Percentiles rank a stretch among this genome's conserved stretches.
Conservation (phyloP, 2,888 invertebrate genomes). For the Spisula subtruncata region DNA sequence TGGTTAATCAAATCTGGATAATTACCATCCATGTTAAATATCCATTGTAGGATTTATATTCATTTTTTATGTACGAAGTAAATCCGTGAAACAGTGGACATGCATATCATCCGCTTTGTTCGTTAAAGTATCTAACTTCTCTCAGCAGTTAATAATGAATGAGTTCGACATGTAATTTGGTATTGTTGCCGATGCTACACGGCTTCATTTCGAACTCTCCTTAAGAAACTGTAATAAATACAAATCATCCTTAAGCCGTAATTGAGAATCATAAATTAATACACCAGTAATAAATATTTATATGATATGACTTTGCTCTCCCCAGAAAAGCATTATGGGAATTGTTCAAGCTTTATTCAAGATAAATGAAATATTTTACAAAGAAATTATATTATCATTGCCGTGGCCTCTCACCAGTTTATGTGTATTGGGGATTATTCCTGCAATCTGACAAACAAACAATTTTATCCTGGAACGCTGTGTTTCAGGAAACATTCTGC, state of each 20-base stretch:
- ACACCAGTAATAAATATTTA: constrained; percentile 22
- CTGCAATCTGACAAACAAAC: not conserved
- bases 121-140: too few relatives aligned
- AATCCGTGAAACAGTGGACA: too few relatives aligned
- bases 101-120: too few relatives aligned
- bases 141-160: too few relatives aligned
- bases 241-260: not conserved
- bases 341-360: not conserved
- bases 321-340: constrained; percentile 7
- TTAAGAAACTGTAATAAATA: not conserved
- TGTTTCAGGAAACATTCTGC: not conserved
- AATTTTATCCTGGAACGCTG: not conserved
- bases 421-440: constrained; percentile 18
- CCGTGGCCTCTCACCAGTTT: not conserved
- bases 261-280: not conserved
- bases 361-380: constrained; percentile 13
- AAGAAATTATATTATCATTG: constrained; percentile 15
- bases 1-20: too few relatives aligned
- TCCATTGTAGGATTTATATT: too few relatives aligned
- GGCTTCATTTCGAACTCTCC: not conserved
- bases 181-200: not conserved
- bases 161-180: too few relatives aligned
- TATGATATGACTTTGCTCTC: constrained; percentile 33
- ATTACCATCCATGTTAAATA: too few relatives aligned
- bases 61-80: too few relatives aligned